Evolutionary conservation across 2,888 invertebrate species (phyloP).

Genomic region (Pedicia rivosa): DNA sequence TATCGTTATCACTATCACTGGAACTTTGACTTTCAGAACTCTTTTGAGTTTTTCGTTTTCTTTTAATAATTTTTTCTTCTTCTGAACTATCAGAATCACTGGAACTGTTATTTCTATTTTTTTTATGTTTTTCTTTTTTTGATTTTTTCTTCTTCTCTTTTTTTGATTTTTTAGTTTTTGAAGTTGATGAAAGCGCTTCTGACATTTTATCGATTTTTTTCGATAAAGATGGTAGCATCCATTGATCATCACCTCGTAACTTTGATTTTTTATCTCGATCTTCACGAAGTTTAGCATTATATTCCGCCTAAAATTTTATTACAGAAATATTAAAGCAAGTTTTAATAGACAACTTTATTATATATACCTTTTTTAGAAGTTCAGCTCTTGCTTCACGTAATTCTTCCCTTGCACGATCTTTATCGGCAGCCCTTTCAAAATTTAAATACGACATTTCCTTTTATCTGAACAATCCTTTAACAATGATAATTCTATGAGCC

Average conservation of each 20-base stretch:
- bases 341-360: not conserved
- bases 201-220: constrained; percentile 16
- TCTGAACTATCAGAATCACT: constrained; percentile 24
- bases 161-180: constrained; percentile 22
- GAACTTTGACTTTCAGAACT: constrained; percentile 15
- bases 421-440: constrained; percentile 23
- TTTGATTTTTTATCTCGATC: constrained; percentile 16
- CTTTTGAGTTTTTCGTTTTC: constrained; percentile 16
- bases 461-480: too few species aligned
- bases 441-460: constrained; percentile 25
- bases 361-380: constrained; percentile 18
- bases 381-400: constrained; percentile 20
- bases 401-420: constrained; percentile 21
- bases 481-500: too few species aligned
- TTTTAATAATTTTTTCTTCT: constrained; percentile 16
- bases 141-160: constrained; percentile 30
- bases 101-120: constrained; percentile 6
- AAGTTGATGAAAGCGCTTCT: not conserved
- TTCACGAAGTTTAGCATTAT: constrained; percentile 17
- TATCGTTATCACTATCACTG: constrained; percentile 10
- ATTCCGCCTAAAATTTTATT: constrained; percentile 16
- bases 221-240: constrained; percentile 22
- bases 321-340: not conserved
- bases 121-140: constrained; percentile 11
- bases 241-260: constrained; percentile 20